Conservation (phyloP, 1,140 invertebrate species). For the Littorina saxatilis region DNA sequence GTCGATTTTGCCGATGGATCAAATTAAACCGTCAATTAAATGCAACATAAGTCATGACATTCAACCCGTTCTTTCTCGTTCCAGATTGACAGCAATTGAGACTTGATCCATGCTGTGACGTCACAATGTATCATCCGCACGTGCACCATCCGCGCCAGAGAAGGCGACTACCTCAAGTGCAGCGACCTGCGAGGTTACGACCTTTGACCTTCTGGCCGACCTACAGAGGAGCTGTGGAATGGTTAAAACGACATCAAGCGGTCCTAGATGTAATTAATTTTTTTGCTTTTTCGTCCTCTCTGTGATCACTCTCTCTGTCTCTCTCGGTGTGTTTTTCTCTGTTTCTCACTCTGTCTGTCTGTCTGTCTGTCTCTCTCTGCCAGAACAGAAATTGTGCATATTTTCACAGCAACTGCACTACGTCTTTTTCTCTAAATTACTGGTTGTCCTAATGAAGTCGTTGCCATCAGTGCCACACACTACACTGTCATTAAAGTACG, state of each 20-base stretch:
- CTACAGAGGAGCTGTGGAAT: constrained; percentile 29
- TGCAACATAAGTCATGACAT: no score
- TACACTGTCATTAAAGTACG: no score
- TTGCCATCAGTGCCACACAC: no score
- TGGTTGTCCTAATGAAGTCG: no score
- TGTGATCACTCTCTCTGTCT: background rate
- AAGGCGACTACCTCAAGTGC: constrained; percentile 34
- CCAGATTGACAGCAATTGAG: no score
- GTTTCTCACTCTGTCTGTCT: background rate
- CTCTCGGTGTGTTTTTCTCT: constrained; percentile 1
- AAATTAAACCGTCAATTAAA: no score
- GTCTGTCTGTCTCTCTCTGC: background rate
- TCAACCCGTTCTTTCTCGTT: no score
- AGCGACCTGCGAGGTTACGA: background rate
- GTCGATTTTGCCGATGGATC: no score
- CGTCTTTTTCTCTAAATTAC: no score
- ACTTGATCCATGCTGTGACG: background rate
- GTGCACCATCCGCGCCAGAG: background rate
- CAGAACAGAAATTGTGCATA: no score
- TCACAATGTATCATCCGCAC: background rate
- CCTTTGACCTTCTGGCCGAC: constrained; percentile 36
- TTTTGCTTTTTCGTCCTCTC: background rate
- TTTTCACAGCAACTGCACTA: no score
- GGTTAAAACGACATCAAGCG: constrained; percentile 17
- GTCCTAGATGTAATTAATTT: constrained; percentile 21